phyloP scores from a whole-genome alignment of 2,113 vertebrate genomes.

The Strix aluco region DNA sequence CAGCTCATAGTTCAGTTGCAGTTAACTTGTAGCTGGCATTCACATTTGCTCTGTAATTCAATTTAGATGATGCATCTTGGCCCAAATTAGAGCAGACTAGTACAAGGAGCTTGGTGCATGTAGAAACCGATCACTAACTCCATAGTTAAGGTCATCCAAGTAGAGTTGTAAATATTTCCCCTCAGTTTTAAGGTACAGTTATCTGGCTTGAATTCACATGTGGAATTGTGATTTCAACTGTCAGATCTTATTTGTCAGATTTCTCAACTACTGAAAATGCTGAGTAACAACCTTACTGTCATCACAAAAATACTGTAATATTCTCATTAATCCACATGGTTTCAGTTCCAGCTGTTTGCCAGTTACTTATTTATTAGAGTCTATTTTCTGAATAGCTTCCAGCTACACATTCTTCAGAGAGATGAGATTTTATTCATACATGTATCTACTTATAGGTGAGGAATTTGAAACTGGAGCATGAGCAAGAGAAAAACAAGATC shows the following conservation, averaged over 20 bases:
- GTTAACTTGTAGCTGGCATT: constrained; percentile 38
- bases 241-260: neutral
- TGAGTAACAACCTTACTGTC: neutral
- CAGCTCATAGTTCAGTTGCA: neutral
- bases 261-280: neutral
- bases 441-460: constrained; percentile 84
- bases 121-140: neutral
- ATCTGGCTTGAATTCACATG: neutral
- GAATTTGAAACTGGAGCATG: constrained; percentile 91
- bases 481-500: constrained; percentile 93
- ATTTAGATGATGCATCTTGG: constrained; percentile 46
- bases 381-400: constrained; percentile 38
- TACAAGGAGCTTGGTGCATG: neutral
- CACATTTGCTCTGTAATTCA: constrained; percentile 47
- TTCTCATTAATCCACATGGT: neutral
- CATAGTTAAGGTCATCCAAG: neutral
- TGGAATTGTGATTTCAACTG: neutral
- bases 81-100: constrained; percentile 49
- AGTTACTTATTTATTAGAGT: constrained; percentile 37
- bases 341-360: constrained; percentile 51
- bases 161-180: neutral
- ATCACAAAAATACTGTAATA: constrained; percentile 11
- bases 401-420: constrained; percentile 44
- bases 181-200: neutral
- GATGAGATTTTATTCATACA: constrained; percentile 67